Evolutionary conservation across 2,797 vertebrate species (phyloP).

Genomic region (Channallabes apus): DNA sequence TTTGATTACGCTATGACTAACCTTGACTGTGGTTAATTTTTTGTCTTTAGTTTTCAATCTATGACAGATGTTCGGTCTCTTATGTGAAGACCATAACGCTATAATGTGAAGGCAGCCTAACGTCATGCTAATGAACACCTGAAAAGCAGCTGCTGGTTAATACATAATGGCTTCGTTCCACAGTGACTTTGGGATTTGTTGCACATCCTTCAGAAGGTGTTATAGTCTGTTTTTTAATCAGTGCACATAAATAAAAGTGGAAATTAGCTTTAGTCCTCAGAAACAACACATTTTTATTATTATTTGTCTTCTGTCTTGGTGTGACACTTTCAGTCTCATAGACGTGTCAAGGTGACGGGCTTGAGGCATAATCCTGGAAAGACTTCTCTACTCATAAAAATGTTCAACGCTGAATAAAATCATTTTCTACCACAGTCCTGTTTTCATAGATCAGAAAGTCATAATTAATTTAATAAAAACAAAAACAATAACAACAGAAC

Average conservation of each 20-base stretch:
- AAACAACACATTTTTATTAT: background rate
- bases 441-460: background rate
- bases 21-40: constrained; percentile 49
- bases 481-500: too few species aligned
- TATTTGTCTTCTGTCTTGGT: background rate
- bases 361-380: background rate
- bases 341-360: background rate
- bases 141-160: constrained; percentile 24
- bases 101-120: constrained; percentile 51
- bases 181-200: constrained; percentile 25
- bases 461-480: background rate
- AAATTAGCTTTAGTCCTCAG: background rate
- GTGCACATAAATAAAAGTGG: background rate
- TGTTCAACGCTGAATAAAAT: background rate
- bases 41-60: constrained; percentile 41
- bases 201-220: constrained; percentile 7
- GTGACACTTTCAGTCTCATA: background rate
- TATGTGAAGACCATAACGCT: constrained; percentile 45
- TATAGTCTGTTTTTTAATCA: background rate
- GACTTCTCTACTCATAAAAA: background rate
- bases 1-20: constrained; percentile 50
- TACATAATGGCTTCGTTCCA: background rate
- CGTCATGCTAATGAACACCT: constrained; percentile 52
- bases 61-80: constrained; percentile 49
- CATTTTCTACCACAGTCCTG: background rate